phyloP scores from a whole-genome alignment of 2,888 invertebrate genomes.

The Melipona beecheii region DNA sequence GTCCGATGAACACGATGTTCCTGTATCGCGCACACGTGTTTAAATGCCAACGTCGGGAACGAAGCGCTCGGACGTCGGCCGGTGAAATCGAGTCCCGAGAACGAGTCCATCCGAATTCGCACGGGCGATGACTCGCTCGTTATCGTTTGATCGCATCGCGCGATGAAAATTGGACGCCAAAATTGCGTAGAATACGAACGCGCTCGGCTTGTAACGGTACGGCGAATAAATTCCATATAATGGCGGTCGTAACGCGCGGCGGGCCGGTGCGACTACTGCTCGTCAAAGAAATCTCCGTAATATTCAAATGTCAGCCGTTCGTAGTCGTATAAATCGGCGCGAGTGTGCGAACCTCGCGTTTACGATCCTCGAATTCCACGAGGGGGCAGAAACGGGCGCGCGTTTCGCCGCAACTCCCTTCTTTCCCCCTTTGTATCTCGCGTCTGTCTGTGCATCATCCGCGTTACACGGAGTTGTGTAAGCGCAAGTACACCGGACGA shows the following conservation, averaged over 20 bases:
- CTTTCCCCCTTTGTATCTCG: not conserved
- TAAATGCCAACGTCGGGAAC: too few relatives aligned
- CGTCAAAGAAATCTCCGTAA: conserved; percentile 46
- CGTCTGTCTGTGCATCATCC: not conserved
- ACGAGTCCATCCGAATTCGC: not conserved
- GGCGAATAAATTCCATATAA: conserved; percentile 38
- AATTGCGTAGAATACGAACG: not conserved
- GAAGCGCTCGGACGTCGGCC: too few relatives aligned
- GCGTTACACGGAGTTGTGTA: conserved; percentile 36
- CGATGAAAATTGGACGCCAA: conserved; percentile 32
- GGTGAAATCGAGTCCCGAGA: not conserved
- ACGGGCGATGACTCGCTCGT: not conserved
- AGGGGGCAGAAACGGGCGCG: not conserved
- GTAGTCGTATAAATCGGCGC: conserved; percentile 46
- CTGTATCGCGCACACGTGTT: not conserved
- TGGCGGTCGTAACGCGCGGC: conserved; percentile 28
- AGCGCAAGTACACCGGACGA: conserved; percentile 43
- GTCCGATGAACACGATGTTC: not conserved
- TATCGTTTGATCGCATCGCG: not conserved
- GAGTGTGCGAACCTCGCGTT: conserved; percentile 41
- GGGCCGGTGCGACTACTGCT: conserved; percentile 13
- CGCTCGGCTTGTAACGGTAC: conserved; percentile 21
- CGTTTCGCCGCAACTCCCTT: not conserved
- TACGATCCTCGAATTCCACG: conserved; percentile 42
- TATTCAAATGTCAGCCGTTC: conserved; percentile 55